Evolutionary conservation across 2,888 invertebrate species (phyloP).

Genomic region (Dioctria linearis): DNA sequence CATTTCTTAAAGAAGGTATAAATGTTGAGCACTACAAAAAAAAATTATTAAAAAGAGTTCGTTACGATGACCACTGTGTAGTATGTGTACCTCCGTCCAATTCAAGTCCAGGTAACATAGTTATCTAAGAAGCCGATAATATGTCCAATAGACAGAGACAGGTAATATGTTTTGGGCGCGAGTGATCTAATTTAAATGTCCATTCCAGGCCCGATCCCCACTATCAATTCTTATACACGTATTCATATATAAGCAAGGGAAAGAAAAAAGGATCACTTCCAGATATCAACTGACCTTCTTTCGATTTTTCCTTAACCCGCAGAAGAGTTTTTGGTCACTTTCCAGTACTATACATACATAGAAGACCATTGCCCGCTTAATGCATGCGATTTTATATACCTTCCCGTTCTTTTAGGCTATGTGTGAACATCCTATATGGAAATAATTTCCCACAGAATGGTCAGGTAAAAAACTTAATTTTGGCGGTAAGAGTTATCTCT

Average conservation of each 20-base stretch:
- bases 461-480: constrained; percentile 30
- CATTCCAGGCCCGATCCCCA: background rate
- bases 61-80: constrained; percentile 37
- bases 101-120: constrained; percentile 3
- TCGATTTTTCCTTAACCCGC: constrained; percentile 17
- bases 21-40: background rate
- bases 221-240: background rate
- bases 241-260: background rate
- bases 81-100: background rate
- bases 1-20: constrained; percentile 26
- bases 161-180: background rate
- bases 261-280: constrained; percentile 38
- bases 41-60: constrained; percentile 42
- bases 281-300: constrained; percentile 42
- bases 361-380: constrained; percentile 7
- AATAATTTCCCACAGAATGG: constrained; percentile 44
- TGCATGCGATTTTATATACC: background rate
- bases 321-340: background rate
- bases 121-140: background rate
- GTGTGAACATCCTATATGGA: constrained; percentile 20
- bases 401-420: background rate
- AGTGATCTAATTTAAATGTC: constrained; percentile 42
- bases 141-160: constrained; percentile 23
- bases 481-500: constrained; percentile 18
- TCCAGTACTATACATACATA: background rate